Base-by-base conservation (phyloP, 2,888 invertebrate species). In the Anthoptus insignis region DNA sequence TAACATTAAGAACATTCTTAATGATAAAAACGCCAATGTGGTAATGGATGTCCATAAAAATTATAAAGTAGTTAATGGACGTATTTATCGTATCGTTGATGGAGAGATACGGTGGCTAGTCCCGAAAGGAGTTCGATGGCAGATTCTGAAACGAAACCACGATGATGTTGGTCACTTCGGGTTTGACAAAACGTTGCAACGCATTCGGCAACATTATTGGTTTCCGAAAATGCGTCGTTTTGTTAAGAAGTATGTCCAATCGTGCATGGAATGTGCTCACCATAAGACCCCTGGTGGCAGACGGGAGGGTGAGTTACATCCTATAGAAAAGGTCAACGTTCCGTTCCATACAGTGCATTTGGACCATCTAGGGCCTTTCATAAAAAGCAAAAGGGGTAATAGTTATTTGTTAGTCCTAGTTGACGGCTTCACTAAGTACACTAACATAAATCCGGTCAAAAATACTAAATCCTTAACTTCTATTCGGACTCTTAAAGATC, bases 221-320 rank as follows among this genome's bases (percentile, higher is more conserved):
- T 76, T 77, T 53, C 67, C 71, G 1, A 69, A 67, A 29, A 72
- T 76, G 70, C 52, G 71, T 1, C 27, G 57, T 13, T 73, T 73
- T 29, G 54, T 63, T 13, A 73, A 69, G 37, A 73, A 72, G 45
- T 72, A 73, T 16, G 66, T 72, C 2, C 11, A 24, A 1, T 59
- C 72, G 0, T 73, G 71, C 49, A 50, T 73, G 0, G 68, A 72
- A 34, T 73, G 71, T 49, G 66, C 67, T 3, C 68, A 70, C 29
- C 66, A 71, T 42, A 72, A 37, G 14, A 37, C 14, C 3, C 37
- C 37, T 37, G 37, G 37, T 3, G 37, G 39, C 1, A 42, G 19
- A 19, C 39, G 19, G 9, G 16, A 19, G 8, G 39, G 39, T 8
- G 9, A 2, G 4, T 13, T 42, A 42, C 39, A 42, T 9, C 39